These are phyloP conservation scores for Apistogramma diplotaenia DNA, from an alignment of 2,113 vertebrate genomes.

Conservation along the genomic window DNA sequence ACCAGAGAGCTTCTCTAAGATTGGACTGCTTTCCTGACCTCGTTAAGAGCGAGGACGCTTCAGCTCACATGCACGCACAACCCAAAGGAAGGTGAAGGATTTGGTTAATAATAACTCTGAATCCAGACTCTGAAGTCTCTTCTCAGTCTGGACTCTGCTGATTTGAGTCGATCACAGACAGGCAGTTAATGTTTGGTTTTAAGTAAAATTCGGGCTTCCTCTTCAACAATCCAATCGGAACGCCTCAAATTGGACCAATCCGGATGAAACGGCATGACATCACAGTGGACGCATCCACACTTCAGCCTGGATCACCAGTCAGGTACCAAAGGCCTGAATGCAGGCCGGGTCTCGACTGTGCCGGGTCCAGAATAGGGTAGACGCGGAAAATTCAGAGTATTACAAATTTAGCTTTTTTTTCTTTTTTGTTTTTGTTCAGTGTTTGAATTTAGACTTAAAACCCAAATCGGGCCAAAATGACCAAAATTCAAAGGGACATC, in stretches of 20 bases:
- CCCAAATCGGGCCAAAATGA: neutral
- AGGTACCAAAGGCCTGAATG: fast-evolving
- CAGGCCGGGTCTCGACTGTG: neutral
- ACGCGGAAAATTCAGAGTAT: neutral
- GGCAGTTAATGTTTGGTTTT: neutral
- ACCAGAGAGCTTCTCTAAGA: neutral
- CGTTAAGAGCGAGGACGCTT: neutral
- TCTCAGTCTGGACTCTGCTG: neutral
- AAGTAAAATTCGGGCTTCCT: neutral
- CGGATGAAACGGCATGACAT: neutral
- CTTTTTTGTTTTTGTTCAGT: neutral
- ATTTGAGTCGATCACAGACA: neutral
- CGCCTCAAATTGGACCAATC: neutral
- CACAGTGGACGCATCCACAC: neutral
- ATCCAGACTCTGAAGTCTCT: too few relatives aligned
- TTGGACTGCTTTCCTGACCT: fast-evolving
- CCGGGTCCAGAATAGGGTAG: neutral
- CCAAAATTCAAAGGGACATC: neutral
- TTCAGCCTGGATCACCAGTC: neutral
- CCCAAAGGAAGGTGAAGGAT: too few relatives aligned
- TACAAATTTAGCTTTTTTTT: neutral
- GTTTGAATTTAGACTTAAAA: neutral
- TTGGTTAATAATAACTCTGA: too few relatives aligned
- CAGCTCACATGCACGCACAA: neutral
- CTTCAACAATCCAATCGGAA: neutral